Percentiles rank a stretch among this genome's conserved stretches.
Conservation (phyloP, 2,113 vertebrate genomes). For the Pipra filicauda region DNA sequence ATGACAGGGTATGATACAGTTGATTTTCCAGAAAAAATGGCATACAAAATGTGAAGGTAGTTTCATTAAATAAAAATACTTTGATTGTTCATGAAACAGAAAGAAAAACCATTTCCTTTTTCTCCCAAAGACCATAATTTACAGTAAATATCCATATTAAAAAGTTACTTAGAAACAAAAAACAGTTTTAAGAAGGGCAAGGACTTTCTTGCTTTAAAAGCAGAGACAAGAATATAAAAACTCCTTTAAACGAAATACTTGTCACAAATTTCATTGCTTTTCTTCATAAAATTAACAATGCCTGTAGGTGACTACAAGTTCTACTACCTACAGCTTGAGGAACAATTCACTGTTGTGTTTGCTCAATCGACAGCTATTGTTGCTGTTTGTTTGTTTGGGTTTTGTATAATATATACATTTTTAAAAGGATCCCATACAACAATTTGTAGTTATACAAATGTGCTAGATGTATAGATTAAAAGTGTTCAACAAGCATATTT, state of each 20-base stretch:
- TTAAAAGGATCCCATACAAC: background rate
- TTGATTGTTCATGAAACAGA: background rate
- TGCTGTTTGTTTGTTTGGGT: background rate
- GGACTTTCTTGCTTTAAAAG: constrained; percentile 47
- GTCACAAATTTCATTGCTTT: constrained; percentile 45
- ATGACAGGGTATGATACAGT: background rate
- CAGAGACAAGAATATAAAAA: constrained; percentile 9
- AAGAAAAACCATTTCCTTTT: background rate
- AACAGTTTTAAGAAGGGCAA: constrained; percentile 16
- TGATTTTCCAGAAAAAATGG: background rate
- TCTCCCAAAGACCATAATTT: background rate
- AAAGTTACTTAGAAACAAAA: constrained; percentile 38
- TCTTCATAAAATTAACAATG: constrained; percentile 38
- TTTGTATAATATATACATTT: background rate
- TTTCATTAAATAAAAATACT: constrained; percentile 39
- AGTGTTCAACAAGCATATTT: background rate
- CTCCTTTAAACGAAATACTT: constrained; percentile 37
- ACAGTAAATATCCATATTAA: background rate
- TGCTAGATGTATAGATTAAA: background rate
- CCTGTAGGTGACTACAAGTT: background rate
- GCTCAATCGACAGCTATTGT: background rate
- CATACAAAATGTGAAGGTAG: background rate
- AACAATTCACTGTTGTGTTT: background rate
- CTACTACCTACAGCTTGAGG: background rate
- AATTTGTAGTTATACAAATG: background rate